Conservation (phyloP, 2,888 invertebrate species). For the Habroteleia sp. region DNA sequence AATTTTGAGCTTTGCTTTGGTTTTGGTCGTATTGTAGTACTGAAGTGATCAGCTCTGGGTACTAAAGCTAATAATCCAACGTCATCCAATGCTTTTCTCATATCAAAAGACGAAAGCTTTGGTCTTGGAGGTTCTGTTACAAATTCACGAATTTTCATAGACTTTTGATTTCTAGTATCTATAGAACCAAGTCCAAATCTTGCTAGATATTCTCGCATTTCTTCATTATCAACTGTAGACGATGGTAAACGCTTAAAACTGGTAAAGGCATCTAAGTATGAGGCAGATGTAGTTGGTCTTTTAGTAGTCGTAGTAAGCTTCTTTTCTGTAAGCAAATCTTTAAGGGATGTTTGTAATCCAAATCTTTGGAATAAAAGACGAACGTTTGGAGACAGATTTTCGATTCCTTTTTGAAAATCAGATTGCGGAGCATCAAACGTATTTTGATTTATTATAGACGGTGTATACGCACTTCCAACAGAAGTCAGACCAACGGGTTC, state of each 20-base stretch:
- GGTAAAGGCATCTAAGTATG: slow-evolving; percentile 72
- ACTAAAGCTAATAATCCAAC: slow-evolving; percentile 73
- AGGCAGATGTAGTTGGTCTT: slow-evolving; percentile 62
- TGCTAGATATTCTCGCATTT: slow-evolving; percentile 81
- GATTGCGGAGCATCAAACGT: slow-evolving; percentile 68
- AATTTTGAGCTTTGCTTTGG: slow-evolving; percentile 41
- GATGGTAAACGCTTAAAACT: slow-evolving; percentile 81
- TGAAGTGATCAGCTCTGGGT: slow-evolving; percentile 37
- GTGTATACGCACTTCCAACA: slow-evolving; percentile 39
- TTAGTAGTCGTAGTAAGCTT: slow-evolving; percentile 54
- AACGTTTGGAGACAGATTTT: slow-evolving; percentile 76
- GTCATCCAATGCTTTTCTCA: slow-evolving; percentile 79
- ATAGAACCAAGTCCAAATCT: slow-evolving; percentile 79
- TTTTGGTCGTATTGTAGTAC: slow-evolving; percentile 17
- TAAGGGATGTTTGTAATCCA: slow-evolving; percentile 71
- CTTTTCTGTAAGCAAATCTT: slow-evolving; percentile 34
- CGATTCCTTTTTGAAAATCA: slow-evolving; percentile 72
- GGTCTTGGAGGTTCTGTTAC: slow-evolving; percentile 68
- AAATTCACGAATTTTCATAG: slow-evolving; percentile 66
- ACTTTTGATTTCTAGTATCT: slow-evolving; percentile 71
- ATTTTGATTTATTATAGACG: slow-evolving; percentile 69
- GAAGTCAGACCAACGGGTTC: slow-evolving; percentile 61
- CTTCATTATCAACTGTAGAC: slow-evolving; percentile 75
- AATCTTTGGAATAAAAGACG: slow-evolving; percentile 76
- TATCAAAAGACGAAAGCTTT: slow-evolving; percentile 76